Evolutionary conservation across 2,888 invertebrate genomes (phyloP).

Genomic region (Choreutis nemorana): DNA sequence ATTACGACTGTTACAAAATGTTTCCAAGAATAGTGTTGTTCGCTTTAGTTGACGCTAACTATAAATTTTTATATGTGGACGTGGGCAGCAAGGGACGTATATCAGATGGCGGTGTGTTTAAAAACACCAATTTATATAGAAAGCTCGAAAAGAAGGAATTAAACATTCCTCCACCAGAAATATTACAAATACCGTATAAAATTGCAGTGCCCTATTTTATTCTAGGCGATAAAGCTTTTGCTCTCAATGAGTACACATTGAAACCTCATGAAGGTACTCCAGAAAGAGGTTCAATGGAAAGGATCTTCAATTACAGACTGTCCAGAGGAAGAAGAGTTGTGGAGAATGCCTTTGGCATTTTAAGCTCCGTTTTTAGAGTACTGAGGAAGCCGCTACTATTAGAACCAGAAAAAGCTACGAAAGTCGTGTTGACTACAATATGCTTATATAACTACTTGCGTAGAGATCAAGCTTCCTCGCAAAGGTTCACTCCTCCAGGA

Average conservation of each 20-base stretch:
- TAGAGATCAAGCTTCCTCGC: slow-evolving; percentile 8
- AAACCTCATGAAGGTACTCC: slow-evolving; percentile 4
- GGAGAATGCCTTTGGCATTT: slow-evolving; percentile 4
- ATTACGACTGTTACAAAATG: slow-evolving; percentile 23
- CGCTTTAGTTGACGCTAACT: slow-evolving; percentile 27
- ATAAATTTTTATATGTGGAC: slow-evolving; percentile 21
- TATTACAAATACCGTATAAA: slow-evolving; percentile 5
- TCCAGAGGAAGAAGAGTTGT: slow-evolving; percentile 8
- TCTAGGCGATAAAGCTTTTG: slow-evolving; percentile 1
- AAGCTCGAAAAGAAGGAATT: slow-evolving; percentile 11
- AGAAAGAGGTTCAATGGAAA: slow-evolving; percentile 2
- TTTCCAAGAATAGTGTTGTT: slow-evolving; percentile 25
- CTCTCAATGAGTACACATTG: slow-evolving; percentile 1
- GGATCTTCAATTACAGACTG: slow-evolving; percentile 5
- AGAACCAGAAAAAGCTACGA: slow-evolving; percentile 12
- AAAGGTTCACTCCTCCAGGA: slow-evolving; percentile 10
- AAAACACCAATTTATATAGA: slow-evolving; percentile 13
- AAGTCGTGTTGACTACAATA: slow-evolving; percentile 8
- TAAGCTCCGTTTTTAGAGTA: slow-evolving; percentile 7
- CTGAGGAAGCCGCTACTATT: slow-evolving; percentile 9
- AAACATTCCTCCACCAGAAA: slow-evolving; percentile 10
- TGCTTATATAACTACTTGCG: slow-evolving; percentile 15
- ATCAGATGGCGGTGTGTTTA: slow-evolving; percentile 15
- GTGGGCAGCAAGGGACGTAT: slow-evolving; percentile 16
- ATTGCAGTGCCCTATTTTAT: neutral